Percentiles rank a stretch among this genome's conserved stretches.
Conservation (phyloP, 2,797 vertebrate genomes). For the Todus mexicanus region DNA sequence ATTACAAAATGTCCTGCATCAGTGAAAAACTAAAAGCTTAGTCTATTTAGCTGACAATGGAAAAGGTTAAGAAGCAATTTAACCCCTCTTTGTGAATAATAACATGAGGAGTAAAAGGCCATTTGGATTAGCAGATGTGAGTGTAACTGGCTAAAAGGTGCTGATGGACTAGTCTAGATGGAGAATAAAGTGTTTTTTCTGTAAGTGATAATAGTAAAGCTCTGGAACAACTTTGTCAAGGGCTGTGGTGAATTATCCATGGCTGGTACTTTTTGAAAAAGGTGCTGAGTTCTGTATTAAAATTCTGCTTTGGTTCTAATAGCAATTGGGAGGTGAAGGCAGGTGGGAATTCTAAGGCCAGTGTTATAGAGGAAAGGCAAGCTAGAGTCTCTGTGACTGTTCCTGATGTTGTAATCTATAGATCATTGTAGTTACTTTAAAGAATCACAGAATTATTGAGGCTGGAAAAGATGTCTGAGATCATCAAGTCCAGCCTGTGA, state of each 20-base stretch:
- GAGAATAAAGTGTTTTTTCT: neutral
- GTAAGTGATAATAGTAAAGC: neutral
- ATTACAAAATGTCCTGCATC: neutral
- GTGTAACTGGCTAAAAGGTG: neutral
- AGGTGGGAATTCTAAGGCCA: neutral
- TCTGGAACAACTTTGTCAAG: neutral
- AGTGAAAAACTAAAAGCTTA: neutral
- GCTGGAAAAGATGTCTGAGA: too few relatives aligned
- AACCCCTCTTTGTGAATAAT: neutral
- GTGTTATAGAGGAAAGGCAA: neutral
- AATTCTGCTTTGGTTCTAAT: neutral
- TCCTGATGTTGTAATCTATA: neutral
- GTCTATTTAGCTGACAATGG: neutral
- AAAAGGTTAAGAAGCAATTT: slow-evolving; percentile 17
- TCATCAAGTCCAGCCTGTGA: too few relatives aligned
- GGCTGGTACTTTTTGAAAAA: neutral
- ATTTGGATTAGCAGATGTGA: neutral
- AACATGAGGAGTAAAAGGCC: neutral
- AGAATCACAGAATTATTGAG: too few relatives aligned
- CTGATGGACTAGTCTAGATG: neutral
- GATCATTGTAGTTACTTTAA: neutral
- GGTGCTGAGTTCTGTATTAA: neutral
- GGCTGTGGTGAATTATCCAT: neutral
- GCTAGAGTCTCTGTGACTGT: neutral
- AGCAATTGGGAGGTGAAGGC: neutral